These are phyloP conservation scores for Globodera ellingtonae DNA, from an alignment of 1,140 invertebrate genomes.

Conservation along the genomic window DNA sequence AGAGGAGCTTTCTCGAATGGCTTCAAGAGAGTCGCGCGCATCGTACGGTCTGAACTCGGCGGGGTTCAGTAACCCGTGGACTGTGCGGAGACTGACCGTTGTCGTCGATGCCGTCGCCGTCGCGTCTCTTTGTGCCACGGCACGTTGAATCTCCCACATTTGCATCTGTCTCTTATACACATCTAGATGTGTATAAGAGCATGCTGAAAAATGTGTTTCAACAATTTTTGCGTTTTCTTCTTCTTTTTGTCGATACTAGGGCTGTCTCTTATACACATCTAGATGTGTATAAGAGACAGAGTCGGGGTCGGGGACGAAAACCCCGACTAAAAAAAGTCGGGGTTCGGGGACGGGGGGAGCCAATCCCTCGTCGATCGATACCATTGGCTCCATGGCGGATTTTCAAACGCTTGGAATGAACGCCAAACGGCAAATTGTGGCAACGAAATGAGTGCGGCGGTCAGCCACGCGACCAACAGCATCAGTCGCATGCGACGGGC, in stretches of 20 bases:
- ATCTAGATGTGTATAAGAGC: no score
- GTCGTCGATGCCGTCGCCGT: slow-evolving; percentile 7
- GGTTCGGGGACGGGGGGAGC: no score
- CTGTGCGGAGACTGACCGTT: neutral
- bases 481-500: slow-evolving; percentile 53
- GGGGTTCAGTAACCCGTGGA: no score
- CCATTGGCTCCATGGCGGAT: slow-evolving; percentile 61
- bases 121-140: slow-evolving; percentile 42
- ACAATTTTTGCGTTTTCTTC: neutral
- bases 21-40: no score
- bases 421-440: slow-evolving; percentile 60
- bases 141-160: slow-evolving; percentile 61
- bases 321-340: no score
- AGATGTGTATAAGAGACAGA: no score
- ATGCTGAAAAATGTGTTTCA: slow-evolving; percentile 27
- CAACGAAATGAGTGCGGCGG: slow-evolving; percentile 54
- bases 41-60: no score
- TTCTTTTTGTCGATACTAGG: no score
- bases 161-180: no score
- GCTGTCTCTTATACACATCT: no score
- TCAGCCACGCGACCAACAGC: slow-evolving; percentile 57
- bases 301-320: no score
- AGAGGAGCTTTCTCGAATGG: no score
- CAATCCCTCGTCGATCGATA: neutral
- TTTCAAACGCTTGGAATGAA: slow-evolving; percentile 55